These are phyloP conservation scores for Sus cebifrons DNA, from an alignment of 2,797 vertebrate species.

Conservation along the genomic window DNA sequence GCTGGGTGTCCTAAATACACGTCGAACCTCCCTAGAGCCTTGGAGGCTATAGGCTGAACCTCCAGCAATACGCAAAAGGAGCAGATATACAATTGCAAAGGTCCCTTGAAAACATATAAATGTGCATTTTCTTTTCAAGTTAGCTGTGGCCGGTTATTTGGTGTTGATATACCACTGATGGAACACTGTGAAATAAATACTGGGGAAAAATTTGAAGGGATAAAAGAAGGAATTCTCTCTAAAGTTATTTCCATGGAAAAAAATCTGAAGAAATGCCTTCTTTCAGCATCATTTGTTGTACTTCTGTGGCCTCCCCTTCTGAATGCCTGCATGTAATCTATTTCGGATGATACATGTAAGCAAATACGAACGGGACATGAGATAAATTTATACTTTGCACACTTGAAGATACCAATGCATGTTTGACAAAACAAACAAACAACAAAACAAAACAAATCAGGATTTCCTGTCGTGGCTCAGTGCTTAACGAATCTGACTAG, in stretches of 20 bases:
- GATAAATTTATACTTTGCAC: background rate
- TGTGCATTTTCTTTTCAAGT: background rate
- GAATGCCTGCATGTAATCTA: background rate
- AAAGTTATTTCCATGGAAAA: background rate
- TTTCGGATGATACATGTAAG: background rate
- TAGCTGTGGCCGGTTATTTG: background rate
- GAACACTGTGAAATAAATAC: background rate
- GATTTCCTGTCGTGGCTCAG: no score
- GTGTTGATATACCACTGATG: background rate
- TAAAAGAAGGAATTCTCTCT: slow-evolving; percentile 6
- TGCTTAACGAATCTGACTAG: no score
- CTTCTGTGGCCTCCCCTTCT: background rate
- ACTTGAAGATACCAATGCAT: background rate
- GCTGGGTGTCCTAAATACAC: background rate
- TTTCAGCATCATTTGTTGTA: background rate
- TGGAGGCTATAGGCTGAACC: background rate
- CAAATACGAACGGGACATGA: background rate
- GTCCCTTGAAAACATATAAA: background rate
- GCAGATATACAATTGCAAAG: background rate
- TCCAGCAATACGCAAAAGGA: background rate
- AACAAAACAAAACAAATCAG: no score
- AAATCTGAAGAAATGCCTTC: background rate
- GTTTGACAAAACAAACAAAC: background rate
- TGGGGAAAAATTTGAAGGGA: background rate
- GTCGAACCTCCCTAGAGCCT: background rate